Percentiles rank a stretch among this genome's conserved stretches.
Evolutionary conservation across 2,888 invertebrate genomes (phyloP).

Genomic region (Drosophila demipolita): DNA sequence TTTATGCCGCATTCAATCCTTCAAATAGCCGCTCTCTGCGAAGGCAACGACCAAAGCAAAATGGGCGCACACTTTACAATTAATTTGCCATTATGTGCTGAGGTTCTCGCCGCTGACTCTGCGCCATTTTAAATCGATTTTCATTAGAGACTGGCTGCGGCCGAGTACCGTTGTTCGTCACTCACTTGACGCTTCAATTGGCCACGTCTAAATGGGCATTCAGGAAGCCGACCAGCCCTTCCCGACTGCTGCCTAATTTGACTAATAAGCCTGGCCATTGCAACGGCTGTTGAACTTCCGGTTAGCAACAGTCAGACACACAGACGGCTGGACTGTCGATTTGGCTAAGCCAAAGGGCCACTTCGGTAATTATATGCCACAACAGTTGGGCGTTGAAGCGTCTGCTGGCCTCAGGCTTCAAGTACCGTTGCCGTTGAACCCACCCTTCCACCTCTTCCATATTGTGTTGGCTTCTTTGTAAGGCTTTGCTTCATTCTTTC

Average conservation of each 20-base stretch:
- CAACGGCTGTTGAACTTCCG: constrained; percentile 78
- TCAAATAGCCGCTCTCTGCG: constrained; percentile 54
- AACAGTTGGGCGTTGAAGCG: constrained; percentile 60
- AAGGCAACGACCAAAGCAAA: constrained; percentile 74
- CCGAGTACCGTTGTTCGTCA: constrained; percentile 60
- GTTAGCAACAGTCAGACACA: constrained; percentile 17
- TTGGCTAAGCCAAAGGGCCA: constrained; percentile 57
- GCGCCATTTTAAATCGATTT: constrained; percentile 74
- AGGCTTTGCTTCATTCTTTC: constrained; percentile 25
- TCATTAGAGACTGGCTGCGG: constrained; percentile 66
- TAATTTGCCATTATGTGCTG: constrained; percentile 73
- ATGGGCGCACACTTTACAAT: constrained; percentile 76
- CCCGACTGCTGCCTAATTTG: constrained; percentile 64
- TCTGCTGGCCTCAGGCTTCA: constrained; percentile 39
- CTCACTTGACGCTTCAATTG: constrained; percentile 79
- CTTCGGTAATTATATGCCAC: constrained; percentile 79
- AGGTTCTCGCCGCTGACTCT: constrained; percentile 9
- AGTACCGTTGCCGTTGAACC: constrained; percentile 12
- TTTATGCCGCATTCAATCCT: constrained; percentile 72
- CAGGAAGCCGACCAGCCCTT: constrained; percentile 38
- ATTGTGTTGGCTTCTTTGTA: constrained; percentile 13
- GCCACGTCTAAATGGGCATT: constrained; percentile 68
- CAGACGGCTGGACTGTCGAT: constrained; percentile 15
- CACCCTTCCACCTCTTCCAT: not conserved
- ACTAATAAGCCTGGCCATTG: constrained; percentile 77